Conservation (phyloP, 2,113 vertebrate genomes). For the Leiothrix lutea region DNA sequence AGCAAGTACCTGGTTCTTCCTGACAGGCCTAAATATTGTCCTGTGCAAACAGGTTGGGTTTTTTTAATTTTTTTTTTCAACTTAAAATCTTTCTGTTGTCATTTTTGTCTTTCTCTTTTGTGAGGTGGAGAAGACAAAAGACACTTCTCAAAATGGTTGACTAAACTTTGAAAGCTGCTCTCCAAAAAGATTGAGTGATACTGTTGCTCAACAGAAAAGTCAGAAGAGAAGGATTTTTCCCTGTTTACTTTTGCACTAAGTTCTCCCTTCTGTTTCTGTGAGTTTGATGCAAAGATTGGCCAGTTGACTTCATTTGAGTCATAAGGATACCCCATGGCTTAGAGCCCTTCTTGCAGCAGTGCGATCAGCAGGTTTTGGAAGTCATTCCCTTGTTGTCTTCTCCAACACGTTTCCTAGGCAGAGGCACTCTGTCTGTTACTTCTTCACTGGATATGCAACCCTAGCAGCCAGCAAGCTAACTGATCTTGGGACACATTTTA, state of each 20-base stretch:
- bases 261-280: neutral
- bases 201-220: neutral
- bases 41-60: neutral
- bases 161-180: neutral
- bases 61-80: neutral
- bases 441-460: neutral
- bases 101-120: neutral
- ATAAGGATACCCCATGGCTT: fast-evolving
- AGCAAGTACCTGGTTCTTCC: neutral
- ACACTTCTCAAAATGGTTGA: neutral
- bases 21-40: neutral
- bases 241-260: neutral
- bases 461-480: neutral
- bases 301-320: fast-evolving
- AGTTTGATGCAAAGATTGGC: neutral
- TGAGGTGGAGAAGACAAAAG: neutral
- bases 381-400: neutral
- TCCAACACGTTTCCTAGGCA: neutral
- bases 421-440: fast-evolving
- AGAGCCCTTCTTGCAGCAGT: neutral
- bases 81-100: neutral
- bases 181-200: neutral
- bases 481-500: neutral
- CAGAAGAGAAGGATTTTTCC: neutral
- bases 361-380: neutral